A percentile compares a stretch with the other conserved stretches of the same genome.
These are phyloP conservation scores for Diadegma fenestrale DNA, from an alignment of 2,888 invertebrate species.

Conservation along the genomic window DNA sequence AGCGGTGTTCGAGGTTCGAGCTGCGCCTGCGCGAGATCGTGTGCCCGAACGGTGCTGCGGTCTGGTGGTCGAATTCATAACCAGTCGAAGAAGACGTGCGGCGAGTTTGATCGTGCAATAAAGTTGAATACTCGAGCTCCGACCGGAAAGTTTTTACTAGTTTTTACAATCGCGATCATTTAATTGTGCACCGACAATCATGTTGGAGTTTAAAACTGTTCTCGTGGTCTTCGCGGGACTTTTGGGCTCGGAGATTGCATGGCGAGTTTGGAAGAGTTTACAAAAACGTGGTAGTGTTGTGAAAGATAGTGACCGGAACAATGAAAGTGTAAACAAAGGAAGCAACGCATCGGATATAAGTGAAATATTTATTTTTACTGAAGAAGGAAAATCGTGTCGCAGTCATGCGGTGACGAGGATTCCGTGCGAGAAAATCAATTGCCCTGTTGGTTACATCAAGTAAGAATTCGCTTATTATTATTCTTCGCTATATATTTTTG, in stretches of 20 bases:
- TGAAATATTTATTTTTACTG: slow-evolving; percentile 81
- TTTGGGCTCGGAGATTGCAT: slow-evolving; percentile 65
- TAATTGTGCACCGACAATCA: background rate
- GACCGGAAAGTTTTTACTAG: background rate
- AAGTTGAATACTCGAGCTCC: background rate
- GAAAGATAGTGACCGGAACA: background rate
- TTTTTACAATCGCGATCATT: background rate
- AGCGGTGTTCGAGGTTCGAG: background rate
- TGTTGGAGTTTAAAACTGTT: slow-evolving; percentile 18
- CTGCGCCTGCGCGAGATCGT: background rate
- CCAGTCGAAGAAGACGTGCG: background rate
- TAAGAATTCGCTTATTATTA: slow-evolving; percentile 65
- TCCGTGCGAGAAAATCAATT: slow-evolving; percentile 71
- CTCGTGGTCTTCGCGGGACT: slow-evolving; percentile 50
- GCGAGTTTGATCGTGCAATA: background rate
- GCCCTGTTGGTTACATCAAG: slow-evolving; percentile 75
- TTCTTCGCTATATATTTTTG: slow-evolving; percentile 14
- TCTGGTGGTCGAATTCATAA: background rate
- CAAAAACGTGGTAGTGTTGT: background rate
- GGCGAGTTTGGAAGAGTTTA: slow-evolving; percentile 67
- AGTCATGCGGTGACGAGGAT: slow-evolving; percentile 67
- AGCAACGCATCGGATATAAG: slow-evolving; percentile 45
- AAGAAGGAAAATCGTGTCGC: slow-evolving; percentile 75
- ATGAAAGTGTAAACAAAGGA: slow-evolving; percentile 40
- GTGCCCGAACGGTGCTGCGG: background rate